These are phyloP conservation scores for Drosophila insularis DNA, from an alignment of 1,140 invertebrate genomes.

Conservation along the genomic window DNA sequence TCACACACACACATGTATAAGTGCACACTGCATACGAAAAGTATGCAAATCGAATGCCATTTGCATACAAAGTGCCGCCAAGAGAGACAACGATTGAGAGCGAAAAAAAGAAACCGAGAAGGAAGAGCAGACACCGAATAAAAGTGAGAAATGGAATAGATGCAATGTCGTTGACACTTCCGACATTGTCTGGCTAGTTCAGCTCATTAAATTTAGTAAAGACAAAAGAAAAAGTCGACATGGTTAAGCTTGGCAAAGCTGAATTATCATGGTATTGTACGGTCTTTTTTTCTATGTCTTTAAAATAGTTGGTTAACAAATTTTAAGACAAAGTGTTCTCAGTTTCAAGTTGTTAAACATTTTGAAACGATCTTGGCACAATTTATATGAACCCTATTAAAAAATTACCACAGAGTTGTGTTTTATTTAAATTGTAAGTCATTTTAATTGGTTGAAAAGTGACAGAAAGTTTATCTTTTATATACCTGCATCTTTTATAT, in stretches of 20 bases:
- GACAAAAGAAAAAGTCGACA: neutral
- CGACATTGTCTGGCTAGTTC: neutral
- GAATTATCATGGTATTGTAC: no score
- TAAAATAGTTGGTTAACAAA: no score
- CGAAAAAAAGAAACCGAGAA: neutral
- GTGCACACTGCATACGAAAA: constrained; percentile 66
- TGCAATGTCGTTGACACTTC: neutral
- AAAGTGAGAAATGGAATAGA: neutral
- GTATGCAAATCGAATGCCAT: constrained; percentile 75
- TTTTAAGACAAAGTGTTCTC: no score
- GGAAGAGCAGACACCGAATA: neutral
- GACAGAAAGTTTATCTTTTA: neutral
- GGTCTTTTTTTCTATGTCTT: no score
- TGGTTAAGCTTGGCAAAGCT: no score
- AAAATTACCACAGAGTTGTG: no score
- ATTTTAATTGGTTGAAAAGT: neutral
- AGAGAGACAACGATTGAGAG: constrained; percentile 35
- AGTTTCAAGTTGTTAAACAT: no score
- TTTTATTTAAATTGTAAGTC: neutral
- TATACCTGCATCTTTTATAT: no score
- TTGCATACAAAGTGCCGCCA: constrained; percentile 73
- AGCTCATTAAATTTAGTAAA: neutral
- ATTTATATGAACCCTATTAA: no score
- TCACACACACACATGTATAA: constrained; percentile 35
- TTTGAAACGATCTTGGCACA: no score